Evolutionary conservation across 2,797 vertebrate genomes (phyloP).

Genomic region (Hippopotamyrus pictus): DNA sequence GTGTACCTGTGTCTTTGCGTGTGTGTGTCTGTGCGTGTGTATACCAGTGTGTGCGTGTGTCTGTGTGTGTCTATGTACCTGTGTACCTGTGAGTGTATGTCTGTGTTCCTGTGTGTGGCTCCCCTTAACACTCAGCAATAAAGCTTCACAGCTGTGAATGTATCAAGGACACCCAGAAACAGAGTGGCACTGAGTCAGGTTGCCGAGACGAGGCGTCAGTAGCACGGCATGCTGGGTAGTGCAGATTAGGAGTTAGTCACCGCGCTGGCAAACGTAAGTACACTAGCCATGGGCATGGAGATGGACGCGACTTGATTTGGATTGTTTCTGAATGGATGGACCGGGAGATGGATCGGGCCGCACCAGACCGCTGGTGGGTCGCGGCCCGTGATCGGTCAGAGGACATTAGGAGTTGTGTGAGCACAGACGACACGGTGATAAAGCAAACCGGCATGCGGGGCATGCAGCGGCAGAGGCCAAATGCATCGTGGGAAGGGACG

Average conservation of each 20-base stretch:
- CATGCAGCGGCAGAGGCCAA: constrained; percentile 33
- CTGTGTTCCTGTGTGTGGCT: not conserved
- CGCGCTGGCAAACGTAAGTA: constrained; percentile 25
- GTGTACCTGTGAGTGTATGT: too few species aligned
- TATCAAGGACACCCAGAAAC: not conserved
- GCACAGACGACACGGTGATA: constrained; percentile 17
- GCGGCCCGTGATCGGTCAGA: not conserved
- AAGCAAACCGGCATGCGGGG: constrained; percentile 34
- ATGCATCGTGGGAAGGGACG: not conserved
- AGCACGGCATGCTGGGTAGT: constrained; percentile 19
- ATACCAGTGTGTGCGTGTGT: not conserved
- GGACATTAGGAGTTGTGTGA: not conserved
- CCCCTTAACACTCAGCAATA: not conserved
- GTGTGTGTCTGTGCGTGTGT: too few species aligned
- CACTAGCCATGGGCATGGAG: constrained; percentile 63
- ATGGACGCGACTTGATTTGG: constrained; percentile 66
- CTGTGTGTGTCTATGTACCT: not conserved
- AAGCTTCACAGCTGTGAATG: not conserved
- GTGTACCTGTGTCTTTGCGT: too few species aligned
- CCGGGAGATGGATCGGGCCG: constrained; percentile 10
- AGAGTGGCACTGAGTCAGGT: not conserved
- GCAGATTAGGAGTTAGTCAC: constrained; percentile 32
- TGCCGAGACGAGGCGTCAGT: not conserved
- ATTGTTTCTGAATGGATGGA: constrained; percentile 24
- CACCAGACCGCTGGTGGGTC: not conserved